A percentile compares a stretch with the other conserved stretches of the same genome.
Evolutionary conservation across 2,888 invertebrate genomes (phyloP).

Genomic region (Psylliodes chrysocephalus): DNA sequence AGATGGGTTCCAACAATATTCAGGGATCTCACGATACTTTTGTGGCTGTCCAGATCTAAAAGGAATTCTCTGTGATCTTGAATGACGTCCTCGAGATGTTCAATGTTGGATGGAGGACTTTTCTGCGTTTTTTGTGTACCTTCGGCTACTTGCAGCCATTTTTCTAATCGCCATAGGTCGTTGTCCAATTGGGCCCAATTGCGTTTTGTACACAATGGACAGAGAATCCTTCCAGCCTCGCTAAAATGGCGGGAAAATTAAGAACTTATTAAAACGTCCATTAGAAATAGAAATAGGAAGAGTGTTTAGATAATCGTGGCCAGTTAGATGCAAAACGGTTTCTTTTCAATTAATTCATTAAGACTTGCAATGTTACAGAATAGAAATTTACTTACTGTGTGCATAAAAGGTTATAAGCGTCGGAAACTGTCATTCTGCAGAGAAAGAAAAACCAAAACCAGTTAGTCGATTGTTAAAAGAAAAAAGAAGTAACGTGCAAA

Average conservation of each 20-base stretch:
- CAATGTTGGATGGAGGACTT: conserved; percentile 77
- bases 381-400: conserved; percentile 68
- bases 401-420: conserved; percentile 69
- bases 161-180: conserved; percentile 89
- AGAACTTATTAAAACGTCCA: too few species aligned
- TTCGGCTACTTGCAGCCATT: conserved; percentile 90
- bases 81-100: conserved; percentile 85
- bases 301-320: too few species aligned
- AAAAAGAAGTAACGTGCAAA: conserved; percentile 38
- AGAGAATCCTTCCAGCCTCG: conserved; percentile 82
- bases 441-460: conserved; percentile 57
- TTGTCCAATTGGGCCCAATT: conserved; percentile 92
- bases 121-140: conserved; percentile 78
- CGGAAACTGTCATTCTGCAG: conserved; percentile 68
- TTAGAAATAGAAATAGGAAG: too few species aligned
- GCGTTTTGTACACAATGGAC: conserved; percentile 85
- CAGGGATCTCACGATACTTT: conserved; percentile 85
- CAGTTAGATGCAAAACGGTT: too few species aligned
- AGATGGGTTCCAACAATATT: conserved; percentile 89
- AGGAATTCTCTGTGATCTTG: conserved; percentile 80
- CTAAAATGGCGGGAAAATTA: conserved; percentile 63
- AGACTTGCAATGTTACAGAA: conserved; percentile 25
- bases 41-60: conserved; percentile 89
- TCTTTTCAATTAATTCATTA: too few species aligned
- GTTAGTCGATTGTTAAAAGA: conserved; percentile 53